phyloP scores from a whole-genome alignment of 2,888 invertebrate genomes.

The Carterocephalus palaemon region DNA sequence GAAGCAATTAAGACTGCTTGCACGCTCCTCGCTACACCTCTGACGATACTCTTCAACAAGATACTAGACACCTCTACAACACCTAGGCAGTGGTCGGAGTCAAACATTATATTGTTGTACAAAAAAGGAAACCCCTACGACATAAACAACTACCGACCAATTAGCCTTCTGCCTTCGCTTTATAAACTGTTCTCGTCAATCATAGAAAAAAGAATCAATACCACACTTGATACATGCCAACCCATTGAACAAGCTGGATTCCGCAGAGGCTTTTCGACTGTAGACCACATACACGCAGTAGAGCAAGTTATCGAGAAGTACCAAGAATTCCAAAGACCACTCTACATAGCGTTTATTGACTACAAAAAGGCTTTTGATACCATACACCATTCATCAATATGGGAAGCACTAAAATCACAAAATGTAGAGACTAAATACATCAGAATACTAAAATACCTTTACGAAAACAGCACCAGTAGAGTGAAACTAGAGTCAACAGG shows the following conservation, averaged over 20 bases:
- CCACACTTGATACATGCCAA: no score
- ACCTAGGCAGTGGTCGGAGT: constrained; percentile 24
- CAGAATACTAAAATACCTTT: constrained; percentile 15
- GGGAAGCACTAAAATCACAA: constrained; percentile 1
- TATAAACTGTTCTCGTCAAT: no score
- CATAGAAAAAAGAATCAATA: no score
- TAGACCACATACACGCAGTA: no score
- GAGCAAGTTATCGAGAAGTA: no score
- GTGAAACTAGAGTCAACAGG: constrained; percentile 22
- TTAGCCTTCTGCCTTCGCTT: no score
- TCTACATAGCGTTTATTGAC: no score
- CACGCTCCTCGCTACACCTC: constrained; percentile 6
- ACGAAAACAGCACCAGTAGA: constrained; percentile 16
- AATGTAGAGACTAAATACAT: not conserved
- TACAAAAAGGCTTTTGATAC: not conserved
- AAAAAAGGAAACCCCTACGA: constrained; percentile 26
- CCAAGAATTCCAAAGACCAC: constrained; percentile 26
- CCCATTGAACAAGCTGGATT: no score
- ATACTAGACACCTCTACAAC: constrained; percentile 13
- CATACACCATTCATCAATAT: constrained; percentile 2
- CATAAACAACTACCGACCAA: constrained; percentile 26
- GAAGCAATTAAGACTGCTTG: constrained; percentile 13
- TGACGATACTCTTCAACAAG: constrained; percentile 20
- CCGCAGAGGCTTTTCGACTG: no score
- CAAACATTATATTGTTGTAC: constrained; percentile 25